Evolutionary conservation across 2,888 invertebrate species (phyloP).

Genomic region (Lomographa bimaculata): DNA sequence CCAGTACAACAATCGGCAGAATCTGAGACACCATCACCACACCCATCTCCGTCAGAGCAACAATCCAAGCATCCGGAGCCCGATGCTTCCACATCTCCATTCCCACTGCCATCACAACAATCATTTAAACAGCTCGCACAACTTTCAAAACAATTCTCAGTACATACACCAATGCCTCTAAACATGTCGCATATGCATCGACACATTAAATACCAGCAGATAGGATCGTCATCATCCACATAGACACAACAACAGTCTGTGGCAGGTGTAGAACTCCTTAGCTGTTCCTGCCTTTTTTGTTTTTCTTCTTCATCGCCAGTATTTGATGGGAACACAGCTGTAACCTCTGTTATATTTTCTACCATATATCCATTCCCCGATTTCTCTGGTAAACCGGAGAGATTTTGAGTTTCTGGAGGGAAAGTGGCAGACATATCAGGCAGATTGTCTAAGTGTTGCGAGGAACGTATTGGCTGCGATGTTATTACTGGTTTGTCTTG

Average conservation of each 20-base stretch:
- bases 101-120: conserved; percentile 36
- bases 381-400: too few relatives aligned
- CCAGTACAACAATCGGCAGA: conserved; percentile 1
- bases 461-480: neutral
- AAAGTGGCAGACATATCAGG: too few relatives aligned
- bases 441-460: too few relatives aligned
- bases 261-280: too few relatives aligned
- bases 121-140: conserved; percentile 38
- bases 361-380: too few relatives aligned
- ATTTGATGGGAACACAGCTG: conserved; percentile 10
- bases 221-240: conserved; percentile 31
- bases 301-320: conserved; percentile 15
- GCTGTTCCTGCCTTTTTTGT: conserved; percentile 9
- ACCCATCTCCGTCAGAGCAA: conserved; percentile 12
- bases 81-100: too few relatives aligned
- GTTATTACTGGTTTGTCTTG: conserved; percentile 1
- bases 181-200: conserved; percentile 36
- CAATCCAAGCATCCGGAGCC: conserved; percentile 17
- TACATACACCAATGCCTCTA: conserved; percentile 33
- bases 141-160: conserved; percentile 39
- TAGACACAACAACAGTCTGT: conserved; percentile 38
- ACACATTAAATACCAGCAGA: conserved; percentile 32
- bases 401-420: too few relatives aligned
- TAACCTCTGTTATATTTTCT: conserved; percentile 8
- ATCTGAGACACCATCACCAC: conserved; percentile 13